Base-by-base conservation (phyloP, 2,888 invertebrate species). In the Diabrotica balteata region DNA sequence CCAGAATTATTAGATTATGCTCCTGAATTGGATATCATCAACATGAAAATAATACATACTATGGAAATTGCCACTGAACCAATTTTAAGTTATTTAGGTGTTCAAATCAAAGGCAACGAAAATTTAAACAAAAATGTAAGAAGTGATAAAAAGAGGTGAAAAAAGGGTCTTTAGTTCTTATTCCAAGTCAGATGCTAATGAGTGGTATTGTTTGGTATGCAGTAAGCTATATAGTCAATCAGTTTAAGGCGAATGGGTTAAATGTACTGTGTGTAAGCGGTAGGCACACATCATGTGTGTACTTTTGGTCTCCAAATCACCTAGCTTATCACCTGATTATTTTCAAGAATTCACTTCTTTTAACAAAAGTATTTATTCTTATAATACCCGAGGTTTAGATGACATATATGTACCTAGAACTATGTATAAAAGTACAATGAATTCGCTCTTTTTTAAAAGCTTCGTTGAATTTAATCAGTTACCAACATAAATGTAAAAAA, bases 1-100 rank as follows among this genome's bases (percentile, higher is more conserved):
- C 59, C 67, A 58, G 63, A 58, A 54, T 45, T 67, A 62, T 63
- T 67, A 62, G 10, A 67, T 49, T 55, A 63, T 62, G 50, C 45
- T 32, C 63, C 57, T 58, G 58, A 67, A 63, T 49, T 62, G 46
- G 58, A 63, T 57, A 58, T 63, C 32, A 55, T 3, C 61, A 52
- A 51, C 61, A 61, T 44, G 0, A 52, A 61, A 61, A 61, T 61
- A 52, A 59, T 59, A 59, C 32, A 44, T 11, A 51, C 51, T 1
- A 61, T 52, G 2, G 53, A 52, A 52, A 61, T 52, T 61, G 52
- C 61, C n/a, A 61, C 51, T 52, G 52, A 61, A 43, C 53, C 63
- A 55, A 63, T 57, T 49, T 57, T 7, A 42, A 47, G 49, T 63
- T 63, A 49, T 50, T 63, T 8, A n/a, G 1, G 46, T 63, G 6